These are phyloP conservation scores for Tachysurus vachellii DNA, from an alignment of 2,113 vertebrate genomes.

Conservation along the genomic window DNA sequence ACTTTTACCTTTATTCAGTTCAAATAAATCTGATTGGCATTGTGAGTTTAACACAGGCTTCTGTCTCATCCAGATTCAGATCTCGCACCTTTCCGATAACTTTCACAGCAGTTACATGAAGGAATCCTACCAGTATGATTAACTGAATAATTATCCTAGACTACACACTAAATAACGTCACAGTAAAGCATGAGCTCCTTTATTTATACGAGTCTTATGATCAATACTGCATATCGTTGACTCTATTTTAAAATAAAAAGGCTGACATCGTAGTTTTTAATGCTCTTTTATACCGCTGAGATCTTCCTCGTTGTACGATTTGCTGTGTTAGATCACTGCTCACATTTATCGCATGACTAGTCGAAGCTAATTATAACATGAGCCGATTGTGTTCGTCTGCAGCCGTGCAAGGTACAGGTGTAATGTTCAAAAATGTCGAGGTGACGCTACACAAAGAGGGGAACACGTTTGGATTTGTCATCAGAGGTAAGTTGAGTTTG, in stretches of 20 bases:
- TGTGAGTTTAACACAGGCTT: background rate
- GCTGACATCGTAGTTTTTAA: background rate
- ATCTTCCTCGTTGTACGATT: background rate
- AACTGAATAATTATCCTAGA: too few relatives aligned
- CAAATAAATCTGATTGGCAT: background rate
- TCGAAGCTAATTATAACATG: background rate
- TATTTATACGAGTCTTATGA: background rate
- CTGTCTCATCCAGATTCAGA: background rate
- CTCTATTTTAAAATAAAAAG: background rate
- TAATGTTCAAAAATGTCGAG: slow-evolving; percentile 94
- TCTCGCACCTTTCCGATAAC: background rate
- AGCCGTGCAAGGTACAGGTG: slow-evolving; percentile 91
- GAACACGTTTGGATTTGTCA: slow-evolving; percentile 97
- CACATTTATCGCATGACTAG: background rate
- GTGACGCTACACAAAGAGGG: slow-evolving; percentile 98
- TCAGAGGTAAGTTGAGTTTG: slow-evolving; percentile 82
- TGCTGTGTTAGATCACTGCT: background rate
- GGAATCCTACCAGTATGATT: background rate
- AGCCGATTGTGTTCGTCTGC: slow-evolving; percentile 26
- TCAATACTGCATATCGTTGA: background rate
- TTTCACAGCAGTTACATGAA: background rate
- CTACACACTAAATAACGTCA: background rate
- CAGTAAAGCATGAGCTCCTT: background rate
- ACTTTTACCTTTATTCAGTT: background rate
- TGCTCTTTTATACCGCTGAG: background rate